Evolutionary conservation across 1,140 invertebrate species (phyloP).

Genomic region (Listronotus bonariensis): DNA sequence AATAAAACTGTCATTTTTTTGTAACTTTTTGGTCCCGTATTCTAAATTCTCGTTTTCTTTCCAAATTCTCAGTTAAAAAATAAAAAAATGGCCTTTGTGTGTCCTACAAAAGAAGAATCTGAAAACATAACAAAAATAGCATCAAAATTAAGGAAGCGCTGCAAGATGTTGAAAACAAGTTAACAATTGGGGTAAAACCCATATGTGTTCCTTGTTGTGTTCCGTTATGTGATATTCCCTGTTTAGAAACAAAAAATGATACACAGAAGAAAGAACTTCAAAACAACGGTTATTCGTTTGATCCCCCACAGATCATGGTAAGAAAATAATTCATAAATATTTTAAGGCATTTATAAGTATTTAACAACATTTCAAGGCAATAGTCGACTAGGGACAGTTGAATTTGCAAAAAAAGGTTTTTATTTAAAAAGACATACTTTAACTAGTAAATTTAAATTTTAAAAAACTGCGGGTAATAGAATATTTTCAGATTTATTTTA

Average conservation of each 20-base stretch:
- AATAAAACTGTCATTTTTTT: neutral
- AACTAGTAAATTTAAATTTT: too few relatives aligned
- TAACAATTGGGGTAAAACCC: conserved; percentile 30
- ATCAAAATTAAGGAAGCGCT: conserved; percentile 18
- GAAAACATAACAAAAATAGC: conserved; percentile 24
- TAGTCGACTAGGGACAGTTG: too few relatives aligned
- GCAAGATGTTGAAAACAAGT: conserved; percentile 21
- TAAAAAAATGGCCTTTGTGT: conserved; percentile 35
- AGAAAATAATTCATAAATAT: neutral
- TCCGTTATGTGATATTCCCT: conserved; percentile 22
- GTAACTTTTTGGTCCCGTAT: neutral
- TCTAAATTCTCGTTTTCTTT: conserved; percentile 23
- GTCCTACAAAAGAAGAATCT: conserved; percentile 31
- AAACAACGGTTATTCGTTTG: neutral
- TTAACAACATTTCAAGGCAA: too few relatives aligned
- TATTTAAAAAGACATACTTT: too few relatives aligned
- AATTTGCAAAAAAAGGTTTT: too few relatives aligned
- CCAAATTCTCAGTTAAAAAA: conserved; percentile 23
- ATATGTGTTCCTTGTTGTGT: conserved; percentile 33
- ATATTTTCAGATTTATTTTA: too few relatives aligned
- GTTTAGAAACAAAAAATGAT: conserved; percentile 6
- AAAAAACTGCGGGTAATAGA: too few relatives aligned
- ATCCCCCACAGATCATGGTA: conserved; percentile 35
- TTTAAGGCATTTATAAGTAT: neutral
- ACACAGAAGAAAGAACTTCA: conserved; percentile 5